Evolutionary conservation across 2,797 vertebrate genomes (phyloP).

Genomic region (Leuciscus waleckii): DNA sequence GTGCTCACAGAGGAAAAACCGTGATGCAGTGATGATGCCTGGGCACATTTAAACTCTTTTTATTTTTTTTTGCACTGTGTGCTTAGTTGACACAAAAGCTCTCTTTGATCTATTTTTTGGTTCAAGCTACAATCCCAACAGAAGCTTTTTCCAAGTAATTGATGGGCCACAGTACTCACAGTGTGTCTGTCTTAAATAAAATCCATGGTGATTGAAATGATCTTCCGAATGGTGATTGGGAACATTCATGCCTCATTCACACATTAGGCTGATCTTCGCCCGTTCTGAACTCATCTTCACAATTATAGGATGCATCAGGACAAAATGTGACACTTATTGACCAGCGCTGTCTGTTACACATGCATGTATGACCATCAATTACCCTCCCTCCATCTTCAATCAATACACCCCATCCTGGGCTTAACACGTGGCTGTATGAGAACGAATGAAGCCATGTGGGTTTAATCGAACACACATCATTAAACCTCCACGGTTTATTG

Average conservation of each 20-base stretch:
- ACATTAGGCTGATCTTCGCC: not conserved
- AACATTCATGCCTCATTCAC: not conserved
- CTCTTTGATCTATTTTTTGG: not conserved
- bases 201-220: not conserved
- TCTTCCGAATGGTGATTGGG: not conserved
- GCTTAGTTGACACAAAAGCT: not conserved
- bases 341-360: not conserved
- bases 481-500: constrained; percentile 5
- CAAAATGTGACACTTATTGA: constrained; percentile 19
- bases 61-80: not conserved
- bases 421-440: constrained; percentile 14
- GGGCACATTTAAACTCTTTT: not conserved
- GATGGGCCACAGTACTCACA: not conserved
- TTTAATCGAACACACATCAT: constrained; percentile 9
- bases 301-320: not conserved
- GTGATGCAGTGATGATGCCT: not conserved
- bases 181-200: constrained; percentile 9
- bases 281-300: not conserved
- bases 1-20: not conserved
- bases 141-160: not conserved
- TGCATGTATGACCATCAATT: constrained; percentile 23
- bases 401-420: not conserved
- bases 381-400: constrained; percentile 31
- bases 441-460: not conserved
- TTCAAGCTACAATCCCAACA: not conserved